phyloP scores from a whole-genome alignment of 2,888 invertebrate genomes.

The Coelopa pilipes region DNA sequence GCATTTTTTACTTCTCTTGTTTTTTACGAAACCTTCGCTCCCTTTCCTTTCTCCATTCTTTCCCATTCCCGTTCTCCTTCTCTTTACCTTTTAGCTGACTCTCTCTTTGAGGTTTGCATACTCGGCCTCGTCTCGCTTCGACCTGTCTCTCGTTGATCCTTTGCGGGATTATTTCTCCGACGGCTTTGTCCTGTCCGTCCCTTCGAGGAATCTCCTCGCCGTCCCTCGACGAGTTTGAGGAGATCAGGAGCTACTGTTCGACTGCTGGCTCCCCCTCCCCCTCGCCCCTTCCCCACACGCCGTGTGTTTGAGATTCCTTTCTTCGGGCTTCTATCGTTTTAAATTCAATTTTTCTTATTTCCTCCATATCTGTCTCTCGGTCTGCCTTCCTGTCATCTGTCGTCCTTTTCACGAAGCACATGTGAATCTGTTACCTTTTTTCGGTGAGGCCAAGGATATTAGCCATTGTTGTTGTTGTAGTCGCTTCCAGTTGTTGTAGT shows the following conservation, averaged over 20 bases:
- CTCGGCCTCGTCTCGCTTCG: background rate
- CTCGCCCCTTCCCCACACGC: background rate
- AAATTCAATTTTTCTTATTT: conserved; percentile 33
- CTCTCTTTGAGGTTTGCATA: background rate
- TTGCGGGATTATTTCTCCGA: background rate
- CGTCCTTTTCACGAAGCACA: background rate
- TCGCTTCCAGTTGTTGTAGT: background rate
- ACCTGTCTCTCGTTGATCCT: background rate
- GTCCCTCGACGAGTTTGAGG: background rate
- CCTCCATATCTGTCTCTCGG: conserved; percentile 15
- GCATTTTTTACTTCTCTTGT: background rate
- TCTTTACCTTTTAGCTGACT: conserved; percentile 9
- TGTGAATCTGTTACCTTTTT: conserved; percentile 10
- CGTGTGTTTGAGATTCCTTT: background rate
- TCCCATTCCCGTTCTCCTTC: background rate
- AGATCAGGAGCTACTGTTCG: background rate
- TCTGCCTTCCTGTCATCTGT: background rate
- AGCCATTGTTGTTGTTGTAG: conserved; percentile 1
- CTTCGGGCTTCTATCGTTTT: conserved; percentile 17
- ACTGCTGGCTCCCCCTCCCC: background rate
- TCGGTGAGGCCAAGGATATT: conserved; percentile 2
- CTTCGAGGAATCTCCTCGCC: no score
- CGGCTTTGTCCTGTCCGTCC: background rate
- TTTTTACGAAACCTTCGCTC: background rate
- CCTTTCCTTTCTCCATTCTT: background rate